Base-by-base conservation (phyloP, 2,888 invertebrate genomes). In the Orthosia incerta region DNA sequence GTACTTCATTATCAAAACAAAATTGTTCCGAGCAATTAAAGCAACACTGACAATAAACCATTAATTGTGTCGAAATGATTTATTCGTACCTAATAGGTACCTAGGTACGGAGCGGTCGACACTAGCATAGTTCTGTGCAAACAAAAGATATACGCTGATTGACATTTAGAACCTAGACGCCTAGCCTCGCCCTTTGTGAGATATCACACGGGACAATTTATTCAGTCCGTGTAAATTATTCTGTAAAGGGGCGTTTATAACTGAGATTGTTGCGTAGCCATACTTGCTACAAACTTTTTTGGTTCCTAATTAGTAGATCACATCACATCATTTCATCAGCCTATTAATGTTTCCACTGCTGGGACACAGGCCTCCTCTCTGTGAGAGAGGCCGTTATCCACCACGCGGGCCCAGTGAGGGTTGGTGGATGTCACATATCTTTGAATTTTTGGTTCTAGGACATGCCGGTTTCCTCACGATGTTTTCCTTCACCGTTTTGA, bases 61-160 rank as follows among this genome's bases (percentile, higher is more conserved):
- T 93, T 94, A 92, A 91, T 91, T 92, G 92, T 91, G 92, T 91
- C 90, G 88, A 89, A 91, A 89, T 94, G 94, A 94, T 94, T 92
- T 92, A 91, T 89, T 74, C 81, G 67, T 72, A 79, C 60, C 39
- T 78, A 78, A 70, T 77, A 74, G 57, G 71, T 46, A 62, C 20
- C 73, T 82, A 76, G 71, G 79, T 85, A 85, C 85, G 80, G 72
- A 82, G 62, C 67, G 73, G 71, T 48, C 69, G 74, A 67, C 71
- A 71, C 51, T 63, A 26, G 75, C 76, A 80, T 84, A 84, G 71
- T 62, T 84, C 56, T 76, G 60, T 57, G 70, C 74, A 85, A 86
- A 85, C 87, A 86, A 83, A 80, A 75, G 77, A 85, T 86, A 84
- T 71, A 75, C 80, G 76, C 80, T 85, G 87, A 86, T 85, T 86